Evolutionary conservation across 2,888 invertebrate species (phyloP).

Genomic region (Germaria angustata): DNA sequence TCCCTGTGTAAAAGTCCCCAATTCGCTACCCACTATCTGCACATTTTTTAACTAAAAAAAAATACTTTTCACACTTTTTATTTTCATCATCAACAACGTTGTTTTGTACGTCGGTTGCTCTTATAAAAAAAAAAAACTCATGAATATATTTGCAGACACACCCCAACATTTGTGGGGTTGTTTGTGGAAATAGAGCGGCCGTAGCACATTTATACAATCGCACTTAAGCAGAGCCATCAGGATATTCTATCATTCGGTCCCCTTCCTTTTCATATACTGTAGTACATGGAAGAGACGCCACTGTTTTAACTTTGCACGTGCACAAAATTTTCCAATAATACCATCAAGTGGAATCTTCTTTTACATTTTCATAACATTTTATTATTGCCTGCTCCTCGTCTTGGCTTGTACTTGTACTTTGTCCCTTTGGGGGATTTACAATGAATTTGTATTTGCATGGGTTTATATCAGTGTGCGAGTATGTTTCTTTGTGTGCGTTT

Average conservation of each 20-base stretch:
- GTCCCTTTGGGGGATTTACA: constrained; percentile 44
- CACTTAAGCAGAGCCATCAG: constrained; percentile 13
- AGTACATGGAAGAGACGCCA: constrained; percentile 56
- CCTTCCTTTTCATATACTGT: background rate
- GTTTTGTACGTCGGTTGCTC: constrained; percentile 36
- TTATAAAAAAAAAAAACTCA: constrained; percentile 72
- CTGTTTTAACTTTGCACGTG: constrained; percentile 74
- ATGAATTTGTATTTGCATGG: constrained; percentile 40
- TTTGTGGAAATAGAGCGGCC: constrained; percentile 66
- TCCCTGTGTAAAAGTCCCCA: background rate
- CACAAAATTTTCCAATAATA: constrained; percentile 50
- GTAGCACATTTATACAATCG: constrained; percentile 50
- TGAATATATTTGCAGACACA: constrained; percentile 78
- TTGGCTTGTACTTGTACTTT: background rate
- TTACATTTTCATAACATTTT: constrained; percentile 45
- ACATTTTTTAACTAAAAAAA: background rate
- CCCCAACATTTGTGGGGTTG: constrained; percentile 77
- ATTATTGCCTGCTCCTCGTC: constrained; percentile 16
- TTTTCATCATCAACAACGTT: constrained; percentile 41
- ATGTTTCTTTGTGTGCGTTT: background rate
- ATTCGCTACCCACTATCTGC: background rate
- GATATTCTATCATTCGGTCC: background rate
- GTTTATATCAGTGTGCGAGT: background rate
- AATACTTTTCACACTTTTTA: constrained; percentile 27
- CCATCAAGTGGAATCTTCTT: constrained; percentile 51